phyloP scores from a whole-genome alignment of 2,113 vertebrate species.

The Semnornis frantzii region DNA sequence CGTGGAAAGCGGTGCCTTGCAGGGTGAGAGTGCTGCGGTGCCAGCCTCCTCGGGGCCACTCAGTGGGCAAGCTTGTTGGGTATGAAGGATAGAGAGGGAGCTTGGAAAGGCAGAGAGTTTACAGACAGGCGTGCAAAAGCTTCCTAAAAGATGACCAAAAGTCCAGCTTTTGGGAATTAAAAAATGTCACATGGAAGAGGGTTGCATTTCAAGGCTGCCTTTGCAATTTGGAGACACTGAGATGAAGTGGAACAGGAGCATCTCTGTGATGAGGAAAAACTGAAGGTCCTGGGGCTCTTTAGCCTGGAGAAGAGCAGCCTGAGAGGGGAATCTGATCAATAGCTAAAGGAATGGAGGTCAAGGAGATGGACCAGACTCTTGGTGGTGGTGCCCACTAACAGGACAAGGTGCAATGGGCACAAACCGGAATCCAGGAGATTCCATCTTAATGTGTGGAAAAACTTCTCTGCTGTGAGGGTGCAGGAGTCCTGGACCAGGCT shows the following conservation, averaged over 20 bases:
- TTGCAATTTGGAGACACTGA: not conserved
- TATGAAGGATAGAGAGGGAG: not conserved
- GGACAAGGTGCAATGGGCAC: not conserved
- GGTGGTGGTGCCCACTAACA: not conserved
- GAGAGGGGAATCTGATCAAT: not conserved
- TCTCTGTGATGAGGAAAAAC: not conserved
- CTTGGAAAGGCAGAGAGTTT: not conserved
- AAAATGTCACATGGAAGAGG: rapidly evolving
- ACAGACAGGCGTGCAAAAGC: not conserved
- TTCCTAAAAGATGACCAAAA: not conserved
- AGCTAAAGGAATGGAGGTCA: not conserved
- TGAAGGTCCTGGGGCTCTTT: not conserved
- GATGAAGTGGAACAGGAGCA: not conserved
- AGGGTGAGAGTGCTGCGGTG: rapidly evolving
- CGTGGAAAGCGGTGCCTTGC: not conserved
- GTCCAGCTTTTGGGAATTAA: not conserved
- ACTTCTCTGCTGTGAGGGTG: not conserved
- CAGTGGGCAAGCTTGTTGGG: not conserved
- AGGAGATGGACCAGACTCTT: not conserved
- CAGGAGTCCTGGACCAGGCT: not conserved
- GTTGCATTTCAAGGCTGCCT: not conserved
- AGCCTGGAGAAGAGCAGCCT: not conserved
- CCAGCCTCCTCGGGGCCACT: rapidly evolving
- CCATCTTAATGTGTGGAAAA: not conserved
- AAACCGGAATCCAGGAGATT: not conserved